Evolutionary conservation across 2,888 invertebrate species (phyloP), one percentile per base, ranked within the genome.

Genomic region (Saturnia japonica): DNA sequence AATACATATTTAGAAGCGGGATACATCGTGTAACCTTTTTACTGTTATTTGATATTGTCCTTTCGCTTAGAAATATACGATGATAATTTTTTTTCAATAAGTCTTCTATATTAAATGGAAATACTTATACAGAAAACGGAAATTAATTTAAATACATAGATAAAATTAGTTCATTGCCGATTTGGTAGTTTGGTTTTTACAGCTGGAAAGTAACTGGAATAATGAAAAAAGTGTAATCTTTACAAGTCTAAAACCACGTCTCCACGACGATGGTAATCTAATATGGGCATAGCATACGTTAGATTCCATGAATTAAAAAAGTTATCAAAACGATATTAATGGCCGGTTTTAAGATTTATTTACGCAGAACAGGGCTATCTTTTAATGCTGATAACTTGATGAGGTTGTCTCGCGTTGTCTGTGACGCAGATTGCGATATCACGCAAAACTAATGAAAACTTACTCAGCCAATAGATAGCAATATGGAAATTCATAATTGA

Each of bases 351-450:
- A 69, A 73, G 51, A 68, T 67, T 51, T 62, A 70, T 71, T 69
- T 68, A 64, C 54, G 28, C 22, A 34, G 70, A 72, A 68, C 67
- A 64, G 70, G 72, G 71, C 74, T 74, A 74, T 74, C 74, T 69
- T 45, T 12, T 9, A n/a, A 51, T 68, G 19, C 34, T n/a, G n/a
- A n/a, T n/a, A n/a, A n/a, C n/a, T n/a, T 25, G 68, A 45, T 71
- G 45, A 62, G 19, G 62, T 67, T 70, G 67, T 68, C 25, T 57
- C 69, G 69, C 72, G 28, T 54, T 51, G 47, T 70, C n/a, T 51
- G 60, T 74, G 74, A 74, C 74, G 74, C 72, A 74, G 57, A 51
- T 67, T 47, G 43, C 67, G 67, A 72, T 72, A 71, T 71, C 70
- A 69, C 1, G 22, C 68, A 25, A 68, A 70, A 51, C 43, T 54